Evolutionary conservation across 2,888 invertebrate species (phyloP).

Genomic region (Sesia apiformis): DNA sequence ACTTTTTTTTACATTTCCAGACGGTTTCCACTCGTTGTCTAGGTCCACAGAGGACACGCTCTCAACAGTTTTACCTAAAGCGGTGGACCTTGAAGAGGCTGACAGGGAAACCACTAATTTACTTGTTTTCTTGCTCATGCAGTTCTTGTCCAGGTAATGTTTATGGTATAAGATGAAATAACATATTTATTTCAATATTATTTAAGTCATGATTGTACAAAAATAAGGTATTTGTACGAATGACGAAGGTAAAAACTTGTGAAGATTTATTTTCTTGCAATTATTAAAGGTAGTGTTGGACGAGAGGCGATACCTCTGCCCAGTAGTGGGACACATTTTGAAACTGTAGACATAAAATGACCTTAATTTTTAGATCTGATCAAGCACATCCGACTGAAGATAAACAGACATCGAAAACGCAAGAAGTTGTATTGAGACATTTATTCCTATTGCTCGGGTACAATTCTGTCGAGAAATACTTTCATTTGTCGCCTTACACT

Average conservation of each 20-base stretch:
- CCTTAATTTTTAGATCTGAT: conserved; percentile 62
- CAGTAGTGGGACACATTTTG: too few species aligned
- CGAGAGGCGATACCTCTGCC: too few species aligned
- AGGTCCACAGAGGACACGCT: conserved; percentile 82
- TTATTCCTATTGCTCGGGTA: conserved; percentile 94
- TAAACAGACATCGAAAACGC: conserved; percentile 83
- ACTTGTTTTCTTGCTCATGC: conserved; percentile 96
- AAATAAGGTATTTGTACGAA: too few species aligned
- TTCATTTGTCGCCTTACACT: conserved; percentile 91
- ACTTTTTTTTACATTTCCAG: not conserved
- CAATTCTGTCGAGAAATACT: conserved; percentile 91
- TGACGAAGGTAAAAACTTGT: too few species aligned
- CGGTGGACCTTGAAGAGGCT: conserved; percentile 94
- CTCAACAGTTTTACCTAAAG: conserved; percentile 85
- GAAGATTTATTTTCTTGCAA: too few species aligned
- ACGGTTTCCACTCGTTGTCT: conserved; percentile 81
- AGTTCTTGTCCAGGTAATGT: conserved; percentile 85
- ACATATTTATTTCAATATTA: too few species aligned
- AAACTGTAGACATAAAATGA: too few species aligned
- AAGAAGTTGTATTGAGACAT: conserved; percentile 92
- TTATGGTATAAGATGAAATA: too few species aligned
- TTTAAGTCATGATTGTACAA: too few species aligned
- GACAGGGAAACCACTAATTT: conserved; percentile 97
- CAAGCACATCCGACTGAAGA: conserved; percentile 91
- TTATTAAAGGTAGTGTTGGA: too few species aligned